These are phyloP conservation scores for Engystomops pustulosus DNA, from an alignment of 2,113 vertebrate species.

Conservation along the genomic window DNA sequence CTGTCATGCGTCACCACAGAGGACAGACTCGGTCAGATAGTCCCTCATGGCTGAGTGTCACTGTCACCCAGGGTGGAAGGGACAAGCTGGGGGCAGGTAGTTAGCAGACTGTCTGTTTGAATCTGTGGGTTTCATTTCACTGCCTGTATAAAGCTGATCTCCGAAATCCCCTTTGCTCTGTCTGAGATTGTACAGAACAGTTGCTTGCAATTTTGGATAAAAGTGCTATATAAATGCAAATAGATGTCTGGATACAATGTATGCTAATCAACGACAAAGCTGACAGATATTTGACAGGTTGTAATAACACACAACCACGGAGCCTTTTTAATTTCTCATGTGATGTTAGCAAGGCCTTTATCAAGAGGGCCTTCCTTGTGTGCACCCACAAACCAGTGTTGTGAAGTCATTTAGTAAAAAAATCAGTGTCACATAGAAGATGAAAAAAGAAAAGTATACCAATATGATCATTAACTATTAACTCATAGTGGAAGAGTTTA, in stretches of 20 bases:
- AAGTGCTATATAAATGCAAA: conserved; percentile 60
- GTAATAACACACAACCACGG: conserved; percentile 51
- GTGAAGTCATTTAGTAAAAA: background rate
- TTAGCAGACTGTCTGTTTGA: conserved; percentile 52
- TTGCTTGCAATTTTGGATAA: conserved; percentile 57
- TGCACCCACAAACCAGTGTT: background rate
- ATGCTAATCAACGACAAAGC: conserved; percentile 59
- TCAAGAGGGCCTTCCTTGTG: conserved; percentile 24
- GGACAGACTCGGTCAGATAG: background rate
- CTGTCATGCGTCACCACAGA: conserved; percentile 15
- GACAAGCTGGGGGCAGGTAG: conserved; percentile 35
- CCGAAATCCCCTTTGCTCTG: conserved; percentile 52
- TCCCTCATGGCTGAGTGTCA: conserved; percentile 37
- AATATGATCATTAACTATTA: too few relatives aligned
- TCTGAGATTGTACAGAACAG: conserved; percentile 48
- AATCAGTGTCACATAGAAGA: background rate
- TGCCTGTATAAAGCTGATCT: conserved; percentile 44
- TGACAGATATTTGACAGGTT: conserved; percentile 50
- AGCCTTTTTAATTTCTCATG: conserved; percentile 49
- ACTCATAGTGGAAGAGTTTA: background rate
- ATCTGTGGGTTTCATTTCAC: conserved; percentile 52
- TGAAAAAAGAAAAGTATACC: background rate
- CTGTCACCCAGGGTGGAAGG: conserved; percentile 45
- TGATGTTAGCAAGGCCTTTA: conserved; percentile 29
- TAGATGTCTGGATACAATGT: conserved; percentile 50